phyloP scores from a whole-genome alignment of 2,113 vertebrate genomes.

The Chitala chitala region DNA sequence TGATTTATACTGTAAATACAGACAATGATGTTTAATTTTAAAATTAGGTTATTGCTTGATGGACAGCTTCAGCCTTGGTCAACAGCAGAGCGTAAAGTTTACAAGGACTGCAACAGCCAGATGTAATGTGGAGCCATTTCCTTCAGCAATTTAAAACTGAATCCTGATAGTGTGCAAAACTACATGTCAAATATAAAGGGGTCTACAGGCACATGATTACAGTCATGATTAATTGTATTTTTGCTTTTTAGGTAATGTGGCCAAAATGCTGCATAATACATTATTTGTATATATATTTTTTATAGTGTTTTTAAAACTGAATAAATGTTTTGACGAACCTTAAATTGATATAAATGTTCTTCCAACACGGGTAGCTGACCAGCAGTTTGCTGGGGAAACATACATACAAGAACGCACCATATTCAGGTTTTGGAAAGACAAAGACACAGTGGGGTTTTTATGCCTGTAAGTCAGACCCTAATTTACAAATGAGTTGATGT shows the following conservation, averaged over 20 bases:
- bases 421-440: too few relatives aligned
- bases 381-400: too few relatives aligned
- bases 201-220: not conserved
- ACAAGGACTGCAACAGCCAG: not conserved
- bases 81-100: not conserved
- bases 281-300: not conserved
- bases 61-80: not conserved
- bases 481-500: too few relatives aligned
- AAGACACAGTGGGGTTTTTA: too few relatives aligned
- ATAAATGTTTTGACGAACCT: constrained; percentile 8
- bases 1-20: not conserved
- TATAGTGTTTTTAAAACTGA: not conserved
- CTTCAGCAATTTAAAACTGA: not conserved
- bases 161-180: not conserved
- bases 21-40: not conserved
- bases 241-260: not conserved
- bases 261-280: not conserved
- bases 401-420: not conserved
- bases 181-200: not conserved
- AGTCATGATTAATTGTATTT: not conserved
- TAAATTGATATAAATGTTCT: too few relatives aligned
- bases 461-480: too few relatives aligned
- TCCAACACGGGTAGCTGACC: too few relatives aligned
- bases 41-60: not conserved
- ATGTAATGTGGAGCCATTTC: not conserved